Evolutionary conservation across 2,888 invertebrate genomes (phyloP).

Genomic region (Phortica magna): DNA sequence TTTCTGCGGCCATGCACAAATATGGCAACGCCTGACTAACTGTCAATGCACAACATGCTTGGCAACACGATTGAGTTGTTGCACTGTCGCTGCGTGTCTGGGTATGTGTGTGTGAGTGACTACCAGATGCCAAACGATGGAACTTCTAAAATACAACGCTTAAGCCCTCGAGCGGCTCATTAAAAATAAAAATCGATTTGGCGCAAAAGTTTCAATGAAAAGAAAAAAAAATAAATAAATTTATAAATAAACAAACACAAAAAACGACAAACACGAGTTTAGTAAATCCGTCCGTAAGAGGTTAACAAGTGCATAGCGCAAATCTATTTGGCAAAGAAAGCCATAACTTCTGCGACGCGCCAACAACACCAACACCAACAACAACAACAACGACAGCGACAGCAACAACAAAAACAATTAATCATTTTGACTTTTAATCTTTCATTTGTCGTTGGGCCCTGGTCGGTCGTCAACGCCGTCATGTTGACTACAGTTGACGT

Average conservation of each 20-base stretch:
- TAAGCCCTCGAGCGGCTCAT: constrained; percentile 1
- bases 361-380: constrained; percentile 32
- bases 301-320: constrained; percentile 8
- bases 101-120: constrained; percentile 1
- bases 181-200: constrained; percentile 13
- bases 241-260: not conserved
- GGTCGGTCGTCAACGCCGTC: constrained; percentile 7
- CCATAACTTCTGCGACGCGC: constrained; percentile 11
- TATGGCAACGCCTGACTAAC: constrained; percentile 8
- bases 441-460: constrained; percentile 58
- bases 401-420: constrained; percentile 55
- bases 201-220: not conserved
- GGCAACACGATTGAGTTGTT: constrained; percentile 6
- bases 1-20: constrained; percentile 8
- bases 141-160: constrained; percentile 4
- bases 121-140: not conserved
- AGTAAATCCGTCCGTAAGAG: not conserved
- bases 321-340: constrained; percentile 27
- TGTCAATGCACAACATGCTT: constrained; percentile 17
- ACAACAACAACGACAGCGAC: constrained; percentile 43
- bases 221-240: not conserved
- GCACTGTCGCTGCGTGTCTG: not conserved
- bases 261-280: not conserved
- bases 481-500: constrained; percentile 47
- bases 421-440: constrained; percentile 66